These are phyloP conservation scores for Cariama cristata DNA, from an alignment of 2,113 vertebrate species.

Conservation along the genomic window DNA sequence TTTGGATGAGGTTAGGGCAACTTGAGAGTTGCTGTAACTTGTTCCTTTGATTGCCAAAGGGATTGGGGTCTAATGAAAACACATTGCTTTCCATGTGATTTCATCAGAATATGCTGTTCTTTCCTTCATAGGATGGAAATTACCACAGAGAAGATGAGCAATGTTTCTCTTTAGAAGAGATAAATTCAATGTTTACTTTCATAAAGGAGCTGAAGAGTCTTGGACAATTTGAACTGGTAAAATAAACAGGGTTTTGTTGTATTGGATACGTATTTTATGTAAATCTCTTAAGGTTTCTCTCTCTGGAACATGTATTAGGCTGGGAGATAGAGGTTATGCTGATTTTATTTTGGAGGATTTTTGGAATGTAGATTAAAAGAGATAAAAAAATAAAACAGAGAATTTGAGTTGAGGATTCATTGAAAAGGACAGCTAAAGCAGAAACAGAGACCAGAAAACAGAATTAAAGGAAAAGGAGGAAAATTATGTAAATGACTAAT, in stretches of 20 bases:
- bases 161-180: slow-evolving; percentile 81
- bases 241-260: not conserved
- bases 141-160: slow-evolving; percentile 69
- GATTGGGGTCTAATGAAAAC: not conserved
- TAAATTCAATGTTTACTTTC: slow-evolving; percentile 83
- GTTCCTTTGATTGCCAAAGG: not conserved
- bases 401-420: not conserved
- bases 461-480: not conserved
- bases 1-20: not conserved
- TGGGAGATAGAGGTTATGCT: not conserved
- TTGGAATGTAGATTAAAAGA: not conserved
- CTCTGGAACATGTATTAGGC: not conserved
- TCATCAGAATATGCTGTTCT: not conserved
- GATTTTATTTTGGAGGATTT: not conserved
- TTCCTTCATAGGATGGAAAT: slow-evolving; percentile 73
- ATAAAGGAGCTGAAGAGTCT: slow-evolving; percentile 80
- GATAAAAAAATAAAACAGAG: not conserved
- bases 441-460: not conserved
- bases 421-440: not conserved
- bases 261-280: not conserved
- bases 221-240: slow-evolving; percentile 90
- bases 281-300: not conserved
- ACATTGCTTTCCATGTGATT: not conserved
- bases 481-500: not conserved
- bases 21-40: not conserved